A percentile compares a stretch with the other conserved stretches of the same genome.
Evolutionary conservation across 1,140 invertebrate species (phyloP).

Genomic region (Brachionus rubens): DNA sequence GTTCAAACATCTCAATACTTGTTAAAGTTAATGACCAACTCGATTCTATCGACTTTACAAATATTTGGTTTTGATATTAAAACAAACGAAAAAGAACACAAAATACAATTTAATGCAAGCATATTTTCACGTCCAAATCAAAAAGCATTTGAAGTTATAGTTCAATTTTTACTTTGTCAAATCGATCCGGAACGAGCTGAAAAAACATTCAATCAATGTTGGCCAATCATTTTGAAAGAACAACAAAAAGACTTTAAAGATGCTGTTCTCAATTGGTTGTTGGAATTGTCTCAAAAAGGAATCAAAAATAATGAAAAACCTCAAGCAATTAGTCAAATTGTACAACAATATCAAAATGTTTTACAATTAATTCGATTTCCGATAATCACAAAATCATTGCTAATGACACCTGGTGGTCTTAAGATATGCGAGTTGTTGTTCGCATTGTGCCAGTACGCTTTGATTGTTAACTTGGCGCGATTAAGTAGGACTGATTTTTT

Average conservation of each 20-base stretch:
- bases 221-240: constrained; percentile 27
- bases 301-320: not conserved
- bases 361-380: constrained; percentile 17
- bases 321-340: not conserved
- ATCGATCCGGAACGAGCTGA: constrained; percentile 21
- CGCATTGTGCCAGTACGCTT: constrained; percentile 13
- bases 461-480: constrained; percentile 8
- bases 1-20: not conserved
- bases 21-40: constrained; percentile 37
- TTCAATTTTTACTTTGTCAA: constrained; percentile 30
- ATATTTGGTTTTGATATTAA: constrained; percentile 12
- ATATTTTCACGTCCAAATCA: constrained; percentile 32
- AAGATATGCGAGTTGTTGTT: constrained; percentile 38
- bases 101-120: constrained; percentile 20
- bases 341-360: constrained; percentile 10
- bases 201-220: not conserved
- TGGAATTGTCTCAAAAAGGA: not conserved
- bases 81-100: not conserved
- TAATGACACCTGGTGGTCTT: constrained; percentile 18
- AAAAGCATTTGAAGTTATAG: constrained; percentile 42
- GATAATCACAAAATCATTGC: constrained; percentile 18
- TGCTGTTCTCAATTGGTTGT: constrained; percentile 29
- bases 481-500: constrained; percentile 4
- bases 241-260: constrained; percentile 41
- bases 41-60: constrained; percentile 1